phyloP scores from a whole-genome alignment of 1,140 invertebrate genomes.

The Trachelipus rathkii region DNA sequence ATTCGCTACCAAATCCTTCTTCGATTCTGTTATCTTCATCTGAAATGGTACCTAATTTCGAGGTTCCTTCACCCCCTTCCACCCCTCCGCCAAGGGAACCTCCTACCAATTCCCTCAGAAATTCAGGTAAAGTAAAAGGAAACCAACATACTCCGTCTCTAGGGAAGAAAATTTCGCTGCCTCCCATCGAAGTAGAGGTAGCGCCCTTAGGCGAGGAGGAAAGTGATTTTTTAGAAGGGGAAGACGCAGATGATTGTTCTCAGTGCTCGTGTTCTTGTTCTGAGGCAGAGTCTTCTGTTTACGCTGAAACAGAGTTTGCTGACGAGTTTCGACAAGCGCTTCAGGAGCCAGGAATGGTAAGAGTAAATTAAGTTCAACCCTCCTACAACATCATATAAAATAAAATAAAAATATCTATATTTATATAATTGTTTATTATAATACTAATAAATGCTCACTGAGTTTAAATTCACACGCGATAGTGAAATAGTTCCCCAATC shows the following conservation, averaged over 20 bases:
- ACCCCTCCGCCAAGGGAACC: conserved; percentile 3
- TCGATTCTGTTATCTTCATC: not conserved
- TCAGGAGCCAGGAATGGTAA: conserved; percentile 19
- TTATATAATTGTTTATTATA: too few species aligned
- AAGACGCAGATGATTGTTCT: conserved; percentile 24
- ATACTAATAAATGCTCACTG: too few species aligned
- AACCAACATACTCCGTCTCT: conserved; percentile 10
- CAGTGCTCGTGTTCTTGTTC: conserved; percentile 29
- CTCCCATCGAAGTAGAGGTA: conserved; percentile 10
- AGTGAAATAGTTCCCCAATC: too few species aligned
- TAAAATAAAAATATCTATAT: too few species aligned
- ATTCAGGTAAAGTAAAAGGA: not conserved
- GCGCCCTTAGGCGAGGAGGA: conserved; percentile 26
- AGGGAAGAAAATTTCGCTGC: conserved; percentile 12
- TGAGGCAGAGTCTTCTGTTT: conserved; percentile 28
- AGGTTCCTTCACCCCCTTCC: not conserved
- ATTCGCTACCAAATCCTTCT: not conserved
- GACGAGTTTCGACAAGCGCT: conserved; percentile 21
- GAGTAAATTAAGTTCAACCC: not conserved
- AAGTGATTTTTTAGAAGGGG: conserved; percentile 23
- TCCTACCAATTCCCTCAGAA: conserved; percentile 17
- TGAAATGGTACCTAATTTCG: conserved; percentile 2
- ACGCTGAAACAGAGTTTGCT: conserved; percentile 29
- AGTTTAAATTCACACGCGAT: too few species aligned
- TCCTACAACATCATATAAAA: too few species aligned